Percentiles rank a stretch among this genome's conserved stretches.
Evolutionary conservation across 2,888 invertebrate genomes (phyloP).

Genomic region (Alitta virens): DNA sequence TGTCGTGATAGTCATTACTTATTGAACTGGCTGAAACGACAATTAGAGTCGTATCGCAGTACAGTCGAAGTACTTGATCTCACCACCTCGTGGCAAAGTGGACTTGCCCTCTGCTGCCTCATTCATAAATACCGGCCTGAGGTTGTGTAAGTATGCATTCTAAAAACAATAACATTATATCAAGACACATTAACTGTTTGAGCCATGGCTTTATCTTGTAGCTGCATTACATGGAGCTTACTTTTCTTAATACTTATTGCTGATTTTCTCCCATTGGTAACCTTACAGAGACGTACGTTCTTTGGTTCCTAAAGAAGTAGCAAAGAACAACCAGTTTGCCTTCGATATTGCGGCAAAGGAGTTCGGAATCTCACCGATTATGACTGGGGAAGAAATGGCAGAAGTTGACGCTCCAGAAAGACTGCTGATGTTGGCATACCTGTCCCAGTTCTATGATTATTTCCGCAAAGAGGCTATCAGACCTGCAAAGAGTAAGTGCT

Average conservation of each 20-base stretch:
- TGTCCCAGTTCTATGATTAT: slow-evolving; percentile 83
- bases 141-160: slow-evolving; percentile 59
- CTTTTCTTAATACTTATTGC: too few species aligned
- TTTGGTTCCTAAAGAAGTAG: slow-evolving; percentile 66
- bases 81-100: slow-evolving; percentile 69
- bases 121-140: slow-evolving; percentile 87
- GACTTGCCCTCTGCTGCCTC: slow-evolving; percentile 71
- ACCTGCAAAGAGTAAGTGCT: slow-evolving; percentile 60
- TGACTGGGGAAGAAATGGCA: slow-evolving; percentile 76
- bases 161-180: not conserved
- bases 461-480: slow-evolving; percentile 80
- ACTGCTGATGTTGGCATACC: slow-evolving; percentile 75
- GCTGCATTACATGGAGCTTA: too few species aligned
- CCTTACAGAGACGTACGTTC: slow-evolving; percentile 66
- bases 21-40: slow-evolving; percentile 75
- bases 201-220: too few species aligned
- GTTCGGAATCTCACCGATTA: slow-evolving; percentile 70
- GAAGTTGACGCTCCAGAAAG: slow-evolving; percentile 72
- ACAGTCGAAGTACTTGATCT: slow-evolving; percentile 65
- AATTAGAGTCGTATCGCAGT: slow-evolving; percentile 66
- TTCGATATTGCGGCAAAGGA: slow-evolving; percentile 83
- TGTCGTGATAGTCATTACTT: slow-evolving; percentile 64
- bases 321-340: slow-evolving; percentile 76
- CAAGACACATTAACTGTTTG: too few species aligned
- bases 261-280: too few species aligned